Conservation (phyloP, 2,113 vertebrate species). For the Zootoca vivipara region DNA sequence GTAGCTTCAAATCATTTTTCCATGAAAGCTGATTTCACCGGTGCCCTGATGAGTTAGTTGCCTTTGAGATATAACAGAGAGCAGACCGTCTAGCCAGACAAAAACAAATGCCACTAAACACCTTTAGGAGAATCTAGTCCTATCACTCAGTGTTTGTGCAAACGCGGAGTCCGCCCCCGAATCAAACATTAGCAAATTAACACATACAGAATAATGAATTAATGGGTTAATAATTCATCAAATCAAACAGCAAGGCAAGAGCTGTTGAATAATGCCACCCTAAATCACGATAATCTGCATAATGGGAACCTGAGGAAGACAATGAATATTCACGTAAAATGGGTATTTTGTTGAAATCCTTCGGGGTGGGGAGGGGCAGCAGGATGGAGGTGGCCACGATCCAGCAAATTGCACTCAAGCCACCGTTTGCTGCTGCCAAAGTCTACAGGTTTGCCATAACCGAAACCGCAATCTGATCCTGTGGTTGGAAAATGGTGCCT, state of each 20-base stretch:
- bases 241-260: background rate
- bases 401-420: background rate
- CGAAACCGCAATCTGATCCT: too few relatives aligned
- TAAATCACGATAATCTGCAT: background rate
- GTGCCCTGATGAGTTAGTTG: background rate
- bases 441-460: background rate
- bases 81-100: background rate
- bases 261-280: slow-evolving; percentile 20
- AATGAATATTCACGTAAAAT: slow-evolving; percentile 9
- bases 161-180: background rate
- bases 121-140: background rate
- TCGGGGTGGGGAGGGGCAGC: background rate
- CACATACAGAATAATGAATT: slow-evolving; percentile 14
- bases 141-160: background rate
- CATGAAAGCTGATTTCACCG: background rate
- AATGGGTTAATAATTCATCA: slow-evolving; percentile 30
- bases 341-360: background rate
- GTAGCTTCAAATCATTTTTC: background rate
- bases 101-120: background rate
- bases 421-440: background rate
- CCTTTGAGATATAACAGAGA: background rate
- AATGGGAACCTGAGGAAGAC: background rate
- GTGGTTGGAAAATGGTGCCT: too few relatives aligned
- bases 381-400: background rate
- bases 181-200: slow-evolving; percentile 3